Base-by-base conservation (phyloP, 1,140 invertebrate genomes). In the Zaprionus tsacasi region DNA sequence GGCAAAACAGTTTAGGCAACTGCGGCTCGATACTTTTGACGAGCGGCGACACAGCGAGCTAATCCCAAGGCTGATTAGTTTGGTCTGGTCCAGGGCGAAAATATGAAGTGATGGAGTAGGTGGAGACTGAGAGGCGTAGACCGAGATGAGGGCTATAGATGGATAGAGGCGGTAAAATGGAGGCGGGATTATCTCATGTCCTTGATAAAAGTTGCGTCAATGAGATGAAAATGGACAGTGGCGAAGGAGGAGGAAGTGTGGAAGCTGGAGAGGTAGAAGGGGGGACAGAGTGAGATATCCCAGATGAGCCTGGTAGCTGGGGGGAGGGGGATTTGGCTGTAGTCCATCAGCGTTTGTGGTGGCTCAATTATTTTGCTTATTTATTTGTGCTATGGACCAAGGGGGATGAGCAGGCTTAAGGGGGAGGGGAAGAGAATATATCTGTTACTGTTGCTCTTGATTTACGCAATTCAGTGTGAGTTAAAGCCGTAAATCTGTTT, bases 281-380 rank as follows among this genome's bases (percentile, higher is more conserved):
- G 6, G 21, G 15, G 21, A 21, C 21, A 21, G 21, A 21, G 1
- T 21, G 21, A 21, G 21, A 21, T 21, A 1, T 21, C 1, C 21
- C 21, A 38, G 8, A 17, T 21, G 33, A 36, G 1, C 7, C 15
- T 6, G 40, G 54, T 15, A 43, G 48, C 50, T 15, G n/a, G 21
- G 11, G 45, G 15, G 45, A 48, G 45, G 17, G 21, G 8, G 15
- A 0, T 36, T 36, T 12, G 15, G 1, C 6, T 7, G 12, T 27
- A 40, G 65, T 54, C 33, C n/a, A 33, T 13, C 43, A 33, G 15
- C 57, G 27, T 36, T 21, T 35, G 30, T 59, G 17, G 65, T 40
- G 59, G 54, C 68, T 75, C 83, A 86, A 86, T 86, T 86, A 86
- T 88, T 82, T 70, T 71, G 70, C 69, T 72, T 88, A 86, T 86